Base-by-base conservation (phyloP, 2,888 invertebrate species). In the Eremobia ochroleuca region DNA sequence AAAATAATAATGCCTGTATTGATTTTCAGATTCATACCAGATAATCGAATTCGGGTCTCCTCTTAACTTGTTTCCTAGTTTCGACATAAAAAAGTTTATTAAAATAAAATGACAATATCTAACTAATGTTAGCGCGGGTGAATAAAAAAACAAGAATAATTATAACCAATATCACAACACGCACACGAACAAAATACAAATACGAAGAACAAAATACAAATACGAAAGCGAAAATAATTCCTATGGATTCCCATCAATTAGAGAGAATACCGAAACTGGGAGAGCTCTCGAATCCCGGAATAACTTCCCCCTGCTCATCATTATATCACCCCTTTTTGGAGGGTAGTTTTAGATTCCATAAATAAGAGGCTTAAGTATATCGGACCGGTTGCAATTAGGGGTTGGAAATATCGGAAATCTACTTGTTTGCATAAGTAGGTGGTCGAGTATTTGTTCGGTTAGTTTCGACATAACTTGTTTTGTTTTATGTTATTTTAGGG, bases 321-420 rank as follows among this genome's bases (percentile, higher is more conserved):
- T 89, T 88, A 89, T 66, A 77, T 79, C 84, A 87, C 86, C 88
- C 87, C 88, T 85, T 83, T 77, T 77, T 66, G 43, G 72, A 62
- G 85, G 83, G 85, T 84, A 83, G 75, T 77, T 87, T 89, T 84
- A 80, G 77, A 89, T 89, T 89, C 88, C 87, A 88, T 89, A 86
- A 86, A 85, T 86, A 89, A 82, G 74, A 71, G 82, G 83, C 83
- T 85, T 89, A n/a, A n/a, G n/a, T n/a, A 88, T 73, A 83, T 81
- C 71, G 78, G 77, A 82, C 77, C 34, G 64, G 71, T 68, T 87
- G 79, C 70, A 87, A 85, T 88, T 74, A 87, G 74, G 85, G 82
- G 78, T 52, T 62, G 73, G 73, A 72, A 58, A 71, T 80, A 86
- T 82, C 72, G 73, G 76, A 77, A 72, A 76, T 72, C n/a, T 66